Conservation (phyloP, 2,888 invertebrate species). For the Rhingia campestris region DNA sequence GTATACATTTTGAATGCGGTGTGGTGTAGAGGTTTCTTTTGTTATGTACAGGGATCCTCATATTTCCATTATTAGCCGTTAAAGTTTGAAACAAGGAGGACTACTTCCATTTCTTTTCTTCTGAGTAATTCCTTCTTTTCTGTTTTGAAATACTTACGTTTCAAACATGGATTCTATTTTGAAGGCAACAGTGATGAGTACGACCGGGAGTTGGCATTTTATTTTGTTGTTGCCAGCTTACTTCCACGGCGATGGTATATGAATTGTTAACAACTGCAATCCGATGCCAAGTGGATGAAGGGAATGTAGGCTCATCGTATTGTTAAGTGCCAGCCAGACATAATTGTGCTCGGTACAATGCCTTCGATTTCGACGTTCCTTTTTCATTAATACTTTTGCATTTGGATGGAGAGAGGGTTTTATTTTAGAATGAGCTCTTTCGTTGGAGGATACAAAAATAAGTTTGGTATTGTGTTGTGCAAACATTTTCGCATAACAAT, state of each 20-base stretch:
- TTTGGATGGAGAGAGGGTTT: neutral
- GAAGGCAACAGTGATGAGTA: neutral
- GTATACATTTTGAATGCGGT: conserved; percentile 31
- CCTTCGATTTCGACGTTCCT: conserved; percentile 35
- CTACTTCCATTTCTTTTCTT: conserved; percentile 12
- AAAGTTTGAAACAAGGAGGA: conserved; percentile 35
- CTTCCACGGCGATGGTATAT: neutral
- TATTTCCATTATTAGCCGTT: conserved; percentile 54
- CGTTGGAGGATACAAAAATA: neutral
- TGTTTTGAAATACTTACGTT: conserved; percentile 8
- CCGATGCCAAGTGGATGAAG: conserved; percentile 24
- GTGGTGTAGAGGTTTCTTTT: conserved; percentile 22
- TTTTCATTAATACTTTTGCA: neutral
- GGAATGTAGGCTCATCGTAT: conserved; percentile 15
- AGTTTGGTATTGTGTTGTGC: neutral
- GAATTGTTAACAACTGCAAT: conserved; percentile 52
- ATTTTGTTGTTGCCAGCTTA: neutral
- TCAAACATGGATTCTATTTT: conserved; percentile 18
- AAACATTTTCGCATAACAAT: neutral
- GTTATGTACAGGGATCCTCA: conserved; percentile 28
- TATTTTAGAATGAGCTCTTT: conserved; percentile 10
- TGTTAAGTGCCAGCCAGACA: conserved; percentile 54
- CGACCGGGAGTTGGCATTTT: neutral
- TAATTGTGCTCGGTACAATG: conserved; percentile 37
- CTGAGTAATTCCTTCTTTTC: neutral